Percentiles rank a stretch among this genome's conserved stretches.
phyloP scores from a whole-genome alignment of 2,888 invertebrate species.

The Pyrochroa serraticornis region DNA sequence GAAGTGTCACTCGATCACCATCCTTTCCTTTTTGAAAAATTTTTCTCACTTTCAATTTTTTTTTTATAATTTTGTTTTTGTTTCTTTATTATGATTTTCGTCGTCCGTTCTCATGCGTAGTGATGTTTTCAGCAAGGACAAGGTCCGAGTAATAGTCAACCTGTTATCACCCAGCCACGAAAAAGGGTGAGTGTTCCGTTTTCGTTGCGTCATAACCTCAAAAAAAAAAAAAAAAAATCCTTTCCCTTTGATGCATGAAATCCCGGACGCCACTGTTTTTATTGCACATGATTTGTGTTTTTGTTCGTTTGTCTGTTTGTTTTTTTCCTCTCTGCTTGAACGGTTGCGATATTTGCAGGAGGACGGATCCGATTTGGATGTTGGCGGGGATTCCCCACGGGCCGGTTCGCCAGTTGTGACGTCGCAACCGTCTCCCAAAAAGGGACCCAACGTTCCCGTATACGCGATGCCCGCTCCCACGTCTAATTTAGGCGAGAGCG shows the following conservation, averaged over 20 bases:
- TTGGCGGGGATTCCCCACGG: slow-evolving; percentile 57
- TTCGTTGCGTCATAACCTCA: slow-evolving; percentile 3
- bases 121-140: slow-evolving; percentile 54
- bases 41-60: background rate
- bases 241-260: background rate
- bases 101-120: slow-evolving; percentile 49
- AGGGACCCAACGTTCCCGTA: slow-evolving; percentile 61
- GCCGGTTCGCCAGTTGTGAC: slow-evolving; percentile 58
- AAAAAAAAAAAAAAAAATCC: background rate
- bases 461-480: slow-evolving; percentile 66
- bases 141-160: slow-evolving; percentile 46
- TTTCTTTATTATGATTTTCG: slow-evolving; percentile 35
- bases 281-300: background rate
- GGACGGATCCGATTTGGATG: slow-evolving; percentile 52
- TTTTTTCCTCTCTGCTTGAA: slow-evolving; percentile 3
- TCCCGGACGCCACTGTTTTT: background rate
- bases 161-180: slow-evolving; percentile 47
- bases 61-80: slow-evolving; percentile 21
- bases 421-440: slow-evolving; percentile 60
- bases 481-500: slow-evolving; percentile 68
- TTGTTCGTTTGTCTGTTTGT: slow-evolving; percentile 10
- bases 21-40: background rate
- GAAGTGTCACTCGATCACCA: background rate
- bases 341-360: slow-evolving; percentile 47
- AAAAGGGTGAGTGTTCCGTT: slow-evolving; percentile 50